Conservation (phyloP, 2,888 invertebrate genomes). For the Ochlodes sylvanus region DNA sequence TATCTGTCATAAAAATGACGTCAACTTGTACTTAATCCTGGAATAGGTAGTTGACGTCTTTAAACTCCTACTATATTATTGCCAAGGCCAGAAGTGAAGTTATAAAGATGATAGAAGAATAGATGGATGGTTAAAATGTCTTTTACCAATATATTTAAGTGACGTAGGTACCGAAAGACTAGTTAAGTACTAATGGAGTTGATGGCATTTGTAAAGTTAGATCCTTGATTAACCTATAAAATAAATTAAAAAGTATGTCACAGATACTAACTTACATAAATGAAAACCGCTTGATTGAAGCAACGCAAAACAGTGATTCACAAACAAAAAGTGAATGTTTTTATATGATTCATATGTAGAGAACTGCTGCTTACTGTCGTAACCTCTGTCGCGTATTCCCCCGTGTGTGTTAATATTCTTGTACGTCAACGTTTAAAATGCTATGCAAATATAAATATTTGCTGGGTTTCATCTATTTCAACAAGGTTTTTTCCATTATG, state of each 20-base stretch:
- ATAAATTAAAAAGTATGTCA: neutral
- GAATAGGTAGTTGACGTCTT: no score
- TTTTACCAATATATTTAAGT: no score
- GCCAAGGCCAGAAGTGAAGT: no score
- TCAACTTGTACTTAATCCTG: no score
- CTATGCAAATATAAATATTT: constrained; percentile 3
- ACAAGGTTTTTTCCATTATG: neutral
- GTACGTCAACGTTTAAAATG: neutral
- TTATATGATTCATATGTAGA: constrained; percentile 1
- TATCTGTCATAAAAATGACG: no score
- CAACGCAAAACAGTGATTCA: constrained; percentile 7
- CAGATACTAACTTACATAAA: neutral
- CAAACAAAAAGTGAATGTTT: constrained; percentile 8
- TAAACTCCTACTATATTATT: no score
- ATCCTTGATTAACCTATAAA: no score
- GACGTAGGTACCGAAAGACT: no score
- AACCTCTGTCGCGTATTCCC: constrained; percentile 4
- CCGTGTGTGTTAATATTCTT: neutral
- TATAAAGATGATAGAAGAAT: no score
- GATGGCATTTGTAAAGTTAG: no score
- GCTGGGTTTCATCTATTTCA: constrained; percentile 5
- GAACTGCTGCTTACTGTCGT: neutral
- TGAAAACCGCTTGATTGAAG: constrained; percentile 37
- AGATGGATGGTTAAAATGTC: no score
- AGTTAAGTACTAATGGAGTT: no score